Base-by-base conservation (phyloP, 2,113 vertebrate genomes). In the Pteruthius melanotis region DNA sequence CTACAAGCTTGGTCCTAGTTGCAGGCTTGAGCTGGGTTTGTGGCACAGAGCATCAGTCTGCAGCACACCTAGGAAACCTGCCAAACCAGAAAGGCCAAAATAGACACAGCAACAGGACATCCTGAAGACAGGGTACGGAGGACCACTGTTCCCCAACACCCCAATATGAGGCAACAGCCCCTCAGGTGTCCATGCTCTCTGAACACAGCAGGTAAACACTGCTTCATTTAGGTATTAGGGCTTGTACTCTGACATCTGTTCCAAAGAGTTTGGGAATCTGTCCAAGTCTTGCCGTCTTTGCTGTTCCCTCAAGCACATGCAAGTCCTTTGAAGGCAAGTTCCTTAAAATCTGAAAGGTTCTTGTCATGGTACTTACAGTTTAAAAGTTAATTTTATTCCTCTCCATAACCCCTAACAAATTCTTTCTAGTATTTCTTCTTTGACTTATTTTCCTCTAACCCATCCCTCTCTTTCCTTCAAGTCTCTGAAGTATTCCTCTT, bases 141-240 rank as follows among this genome's bases (percentile, higher is more conserved):
- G 8, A 1, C 3, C 20, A 22, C 45, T 56, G 27, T 14, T 88
- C 16, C 17, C 13, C 60, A 18, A 20, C 18, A 50, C 2, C 30
- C 9, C 39, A 69, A 0, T 5, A 27, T 13, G 21, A 61, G 37
- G 6, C 10, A 77, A 7, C 1, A 2, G 3, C 3, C 12, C 11
- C 19, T 3, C 11, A 28, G 8, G 3, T 85, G 49, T 42, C n/a
- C 3, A 1, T 1, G 1, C 2, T 86, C 50, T 13, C n/a, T 69
- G 33, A 39, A 42, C 22, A 54, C 1, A 0, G 4, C 10, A 44
- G 24, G 15, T 1, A 5, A 40, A 16, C 11, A 19, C 20, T 7
- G 0, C 15, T 50, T 74, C 21, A 15, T n/a, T 60, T 33, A 28
- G 27, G 7, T 50, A 17, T 33, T 24, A 69, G 31, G 13, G 7